Conservation (phyloP, 2,797 vertebrate genomes). For the Limosa lapponica region DNA sequence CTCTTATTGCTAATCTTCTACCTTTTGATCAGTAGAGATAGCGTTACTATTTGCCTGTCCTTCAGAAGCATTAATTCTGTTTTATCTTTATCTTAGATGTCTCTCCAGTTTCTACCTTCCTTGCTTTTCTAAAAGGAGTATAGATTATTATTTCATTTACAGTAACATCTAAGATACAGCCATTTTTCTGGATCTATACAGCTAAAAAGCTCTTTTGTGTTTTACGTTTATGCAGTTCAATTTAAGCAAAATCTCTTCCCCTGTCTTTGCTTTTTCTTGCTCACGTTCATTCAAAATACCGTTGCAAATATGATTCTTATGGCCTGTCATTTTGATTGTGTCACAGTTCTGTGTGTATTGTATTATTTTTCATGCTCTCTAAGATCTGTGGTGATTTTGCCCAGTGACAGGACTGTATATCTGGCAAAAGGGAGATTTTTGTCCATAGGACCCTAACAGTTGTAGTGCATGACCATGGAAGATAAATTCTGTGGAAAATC, state of each 20-base stretch:
- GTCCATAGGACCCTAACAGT: accelerated
- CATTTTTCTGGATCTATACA: background rate
- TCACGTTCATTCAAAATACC: background rate
- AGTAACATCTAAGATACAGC: background rate
- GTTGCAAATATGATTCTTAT: background rate
- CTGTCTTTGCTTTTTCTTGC: background rate
- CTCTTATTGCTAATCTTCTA: background rate
- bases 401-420: background rate
- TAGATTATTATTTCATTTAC: background rate
- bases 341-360: background rate
- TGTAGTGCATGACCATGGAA: background rate
- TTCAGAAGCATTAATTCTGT: background rate
- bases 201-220: background rate
- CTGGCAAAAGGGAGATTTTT: background rate
- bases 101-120: background rate
- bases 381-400: background rate
- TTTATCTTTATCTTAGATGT: background rate
- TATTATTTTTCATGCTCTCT: background rate
- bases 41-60: background rate
- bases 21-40: background rate
- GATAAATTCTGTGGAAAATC: background rate
- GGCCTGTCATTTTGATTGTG: background rate
- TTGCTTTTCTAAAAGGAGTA: background rate
- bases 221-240: background rate
- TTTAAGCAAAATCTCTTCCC: background rate